Evolutionary conservation across 2,888 invertebrate species (phyloP), one percentile per base, ranked within the genome.

Genomic region (Cephus pygmeus): DNA sequence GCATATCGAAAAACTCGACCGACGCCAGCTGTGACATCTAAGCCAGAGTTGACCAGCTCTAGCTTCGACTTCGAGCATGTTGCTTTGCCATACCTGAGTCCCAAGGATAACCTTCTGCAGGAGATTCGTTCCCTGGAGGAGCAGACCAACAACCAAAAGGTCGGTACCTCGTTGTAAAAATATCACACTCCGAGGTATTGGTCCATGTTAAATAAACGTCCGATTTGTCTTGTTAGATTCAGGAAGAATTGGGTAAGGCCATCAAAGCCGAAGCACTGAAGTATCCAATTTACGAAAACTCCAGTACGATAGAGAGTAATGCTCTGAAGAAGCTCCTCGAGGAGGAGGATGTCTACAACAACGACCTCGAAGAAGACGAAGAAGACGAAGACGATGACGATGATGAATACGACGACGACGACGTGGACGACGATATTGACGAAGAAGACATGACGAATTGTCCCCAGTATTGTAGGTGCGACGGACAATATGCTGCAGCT

Each of bases 391-490:
- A 85, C n/a, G 81, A 84, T 11, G 85, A 86, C 0, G 81, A 84
- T 11, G 85, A 86, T 0, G 83, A 86, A 0, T 83, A 84, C 31
- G 84, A 85, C 4, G 83, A 84, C 4, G 82, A 83, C 4, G 83
- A 85, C 34, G 81, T 80, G 31, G 83, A 84, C 11, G 86, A 33
- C 33, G 84, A 85, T 1, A 87, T 88, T 34, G 88, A 90, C 6
- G 90, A 89, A 76, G 87, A 88, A 73, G 80, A 87, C 6, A 82
- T 87, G 84, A 84, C 86, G 3, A 84, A 88, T 31, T 91, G 91
- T 76, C 91, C 91, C 30, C 85, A 87, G 80, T 87, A 87, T 69
- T 91, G 91, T 79, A 87, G 84, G 76, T 91, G 91, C 81, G 79
- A 81, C 9, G 88, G 87, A 1, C 88, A 87, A 78, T 90, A 87